These are phyloP conservation scores for Lycaena phlaeas DNA, from an alignment of 2,888 invertebrate genomes.

Conservation along the genomic window DNA sequence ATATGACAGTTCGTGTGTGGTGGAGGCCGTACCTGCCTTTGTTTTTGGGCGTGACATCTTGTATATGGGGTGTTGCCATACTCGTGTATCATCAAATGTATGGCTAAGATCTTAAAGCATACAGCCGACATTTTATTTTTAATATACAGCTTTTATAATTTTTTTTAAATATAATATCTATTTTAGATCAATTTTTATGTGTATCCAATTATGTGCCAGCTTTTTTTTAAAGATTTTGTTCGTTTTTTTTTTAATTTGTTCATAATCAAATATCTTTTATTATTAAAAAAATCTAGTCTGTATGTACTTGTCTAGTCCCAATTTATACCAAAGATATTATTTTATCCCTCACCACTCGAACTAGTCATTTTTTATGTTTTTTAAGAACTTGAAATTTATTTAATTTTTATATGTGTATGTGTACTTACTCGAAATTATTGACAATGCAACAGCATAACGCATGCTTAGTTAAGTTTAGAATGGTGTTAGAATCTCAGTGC, in stretches of 20 bases:
- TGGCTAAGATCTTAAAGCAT: constrained; percentile 27
- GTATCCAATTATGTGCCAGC: too few relatives aligned
- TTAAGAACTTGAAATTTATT: constrained; percentile 9
- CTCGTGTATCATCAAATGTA: constrained; percentile 60
- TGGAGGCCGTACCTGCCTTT: constrained; percentile 80
- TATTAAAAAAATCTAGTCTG: constrained; percentile 19
- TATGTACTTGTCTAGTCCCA: constrained; percentile 19
- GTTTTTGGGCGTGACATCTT: constrained; percentile 91
- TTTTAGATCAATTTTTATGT: too few relatives aligned
- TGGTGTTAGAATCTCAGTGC: constrained; percentile 52
- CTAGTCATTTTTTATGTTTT: constrained; percentile 40
- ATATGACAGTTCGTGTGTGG: constrained; percentile 66
- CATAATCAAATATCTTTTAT: constrained; percentile 46
- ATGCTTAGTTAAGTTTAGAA: constrained; percentile 35
- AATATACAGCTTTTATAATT: too few relatives aligned
- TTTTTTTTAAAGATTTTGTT: too few relatives aligned
- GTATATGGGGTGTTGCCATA: constrained; percentile 84
- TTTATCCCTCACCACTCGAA: constrained; percentile 39
- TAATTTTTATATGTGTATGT: constrained; percentile 11
- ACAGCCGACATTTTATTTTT: constrained; percentile 3
- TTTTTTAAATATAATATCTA: too few relatives aligned
- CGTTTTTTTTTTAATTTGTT: not conserved
- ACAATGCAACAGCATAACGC: constrained; percentile 36
- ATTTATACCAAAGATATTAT: constrained; percentile 25
- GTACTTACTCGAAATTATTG: constrained; percentile 7